phyloP scores from a whole-genome alignment of 2,888 invertebrate species.

The Melieria omissa region DNA sequence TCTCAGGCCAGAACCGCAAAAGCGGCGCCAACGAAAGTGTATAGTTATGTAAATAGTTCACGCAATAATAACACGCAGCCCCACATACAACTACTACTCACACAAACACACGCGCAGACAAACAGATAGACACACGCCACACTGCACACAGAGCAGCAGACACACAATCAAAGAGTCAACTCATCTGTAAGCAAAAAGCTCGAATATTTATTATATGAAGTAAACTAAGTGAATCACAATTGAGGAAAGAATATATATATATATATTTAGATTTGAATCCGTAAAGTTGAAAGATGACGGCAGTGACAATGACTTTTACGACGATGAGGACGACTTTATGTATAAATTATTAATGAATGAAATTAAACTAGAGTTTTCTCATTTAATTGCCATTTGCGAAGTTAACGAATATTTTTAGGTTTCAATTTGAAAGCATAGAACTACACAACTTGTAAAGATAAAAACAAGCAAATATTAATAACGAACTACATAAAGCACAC shows the following conservation, averaged over 20 bases:
- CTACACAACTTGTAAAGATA: not conserved
- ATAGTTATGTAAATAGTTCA: slow-evolving; percentile 74
- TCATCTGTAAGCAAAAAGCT: slow-evolving; percentile 21
- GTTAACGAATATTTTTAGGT: slow-evolving; percentile 3
- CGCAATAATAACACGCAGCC: not conserved
- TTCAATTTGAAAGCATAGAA: not conserved
- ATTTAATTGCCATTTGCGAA: slow-evolving; percentile 3
- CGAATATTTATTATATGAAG: slow-evolving; percentile 33
- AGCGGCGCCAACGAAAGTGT: slow-evolving; percentile 94
- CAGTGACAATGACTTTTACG: not conserved
- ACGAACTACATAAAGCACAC: not conserved
- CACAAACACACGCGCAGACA: slow-evolving; percentile 15
- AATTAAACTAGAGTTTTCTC: not conserved
- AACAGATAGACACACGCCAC: not conserved
- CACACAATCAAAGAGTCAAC: slow-evolving; percentile 25
- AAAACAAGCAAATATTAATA: not conserved
- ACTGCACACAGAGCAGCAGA: slow-evolving; percentile 38
- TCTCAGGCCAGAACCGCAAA: slow-evolving; percentile 94
- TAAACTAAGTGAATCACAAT: slow-evolving; percentile 19
- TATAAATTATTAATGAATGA: too few species aligned
- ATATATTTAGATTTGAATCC: slow-evolving; percentile 10
- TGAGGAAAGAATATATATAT: slow-evolving; percentile 16
- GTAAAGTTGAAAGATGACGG: slow-evolving; percentile 3
- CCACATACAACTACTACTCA: slow-evolving; percentile 15
- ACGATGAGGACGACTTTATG: too few species aligned